Base-by-base conservation (phyloP, 2,113 vertebrate species). In the Oenanthe oenanthe region DNA sequence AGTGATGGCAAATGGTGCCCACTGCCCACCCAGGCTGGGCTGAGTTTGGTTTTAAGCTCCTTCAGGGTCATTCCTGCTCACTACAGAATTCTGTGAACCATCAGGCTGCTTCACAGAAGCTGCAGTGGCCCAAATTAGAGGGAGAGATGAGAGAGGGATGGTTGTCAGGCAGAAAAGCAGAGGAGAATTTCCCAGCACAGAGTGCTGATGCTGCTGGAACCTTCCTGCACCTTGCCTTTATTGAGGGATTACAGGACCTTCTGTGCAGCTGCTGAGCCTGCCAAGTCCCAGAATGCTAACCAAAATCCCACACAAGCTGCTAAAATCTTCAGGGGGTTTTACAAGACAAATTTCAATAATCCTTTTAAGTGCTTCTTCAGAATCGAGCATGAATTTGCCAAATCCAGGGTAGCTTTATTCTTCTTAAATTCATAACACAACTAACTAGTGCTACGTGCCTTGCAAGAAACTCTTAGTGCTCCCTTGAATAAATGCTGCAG, bases 341-440 rank as follows among this genome's bases (percentile, higher is more conserved):
- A 96, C 95, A 96, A 95, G 93, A 92, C 95, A 96, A 95, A 96
- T 96, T 97, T 96, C 95, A 95, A 80, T 96, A 97, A 97, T 96
- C 95, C 90, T 72, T 96, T 96, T 94, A 97, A 97, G 95, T 90
- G 93, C 92, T 96, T 67, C 93, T 94, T 96, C 81, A 90, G 92
- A 96, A 71, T 36, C 0, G 1, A 94, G 94, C 72, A 67, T 17
- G 75, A 92, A 92, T 95, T 97, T 88, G 92, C 92, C 95, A 96
- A 95, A 97, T 94, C 95, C 96, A 90, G 90, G 85, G 80, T 77
- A 94, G 90, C 96, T 95, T 90, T 90, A 94, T 94, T 96, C 94
- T 91, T 76, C 92, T 94, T 88, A 92, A 95, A 96, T 95, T 95
- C 92, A 57, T 88, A 92, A 91, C 88, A 76, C 85, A 93, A 81